A percentile compares a stretch with the other conserved stretches of the same genome.
phyloP scores from a whole-genome alignment of 2,888 invertebrate genomes.

The Cryptophagus acutangulus region DNA sequence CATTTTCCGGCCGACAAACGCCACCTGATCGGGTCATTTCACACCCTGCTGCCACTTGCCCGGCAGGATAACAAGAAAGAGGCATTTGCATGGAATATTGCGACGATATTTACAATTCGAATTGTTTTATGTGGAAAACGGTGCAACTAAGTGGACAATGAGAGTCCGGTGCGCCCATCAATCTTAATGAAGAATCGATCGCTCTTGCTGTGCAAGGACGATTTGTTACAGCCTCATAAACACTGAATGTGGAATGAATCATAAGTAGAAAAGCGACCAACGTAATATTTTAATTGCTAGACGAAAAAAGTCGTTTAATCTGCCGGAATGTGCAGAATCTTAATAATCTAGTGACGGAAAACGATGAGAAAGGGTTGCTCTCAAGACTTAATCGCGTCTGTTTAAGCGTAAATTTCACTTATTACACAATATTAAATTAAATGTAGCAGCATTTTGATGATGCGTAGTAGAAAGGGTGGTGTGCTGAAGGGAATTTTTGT shows the following conservation, averaged over 20 bases:
- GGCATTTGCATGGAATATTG: not conserved
- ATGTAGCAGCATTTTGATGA: no score
- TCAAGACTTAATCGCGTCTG: no score
- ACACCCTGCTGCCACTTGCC: not conserved
- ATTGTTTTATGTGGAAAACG: no score
- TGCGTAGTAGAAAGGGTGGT: not conserved
- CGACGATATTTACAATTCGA: not conserved
- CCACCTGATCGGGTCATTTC: not conserved
- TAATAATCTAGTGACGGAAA: no score
- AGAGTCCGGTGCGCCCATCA: conserved; percentile 33
- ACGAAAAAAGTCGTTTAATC: no score
- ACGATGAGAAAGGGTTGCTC: no score
- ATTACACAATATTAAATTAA: no score
- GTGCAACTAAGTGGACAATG: conserved; percentile 23
- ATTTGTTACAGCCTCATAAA: conserved; percentile 39
- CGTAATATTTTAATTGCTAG: no score
- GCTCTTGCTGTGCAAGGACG: conserved; percentile 37
- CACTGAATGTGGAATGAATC: conserved; percentile 33
- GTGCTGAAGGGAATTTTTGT: not conserved
- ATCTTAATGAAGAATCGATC: conserved; percentile 39
- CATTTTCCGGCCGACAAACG: not conserved
- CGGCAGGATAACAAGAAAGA: not conserved
- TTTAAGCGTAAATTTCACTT: no score
- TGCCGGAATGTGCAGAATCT: no score
- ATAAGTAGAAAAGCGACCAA: conserved; percentile 14